Evolutionary conservation across 2,113 vertebrate genomes (phyloP).

Genomic region (Orientallactaga bullata): DNA sequence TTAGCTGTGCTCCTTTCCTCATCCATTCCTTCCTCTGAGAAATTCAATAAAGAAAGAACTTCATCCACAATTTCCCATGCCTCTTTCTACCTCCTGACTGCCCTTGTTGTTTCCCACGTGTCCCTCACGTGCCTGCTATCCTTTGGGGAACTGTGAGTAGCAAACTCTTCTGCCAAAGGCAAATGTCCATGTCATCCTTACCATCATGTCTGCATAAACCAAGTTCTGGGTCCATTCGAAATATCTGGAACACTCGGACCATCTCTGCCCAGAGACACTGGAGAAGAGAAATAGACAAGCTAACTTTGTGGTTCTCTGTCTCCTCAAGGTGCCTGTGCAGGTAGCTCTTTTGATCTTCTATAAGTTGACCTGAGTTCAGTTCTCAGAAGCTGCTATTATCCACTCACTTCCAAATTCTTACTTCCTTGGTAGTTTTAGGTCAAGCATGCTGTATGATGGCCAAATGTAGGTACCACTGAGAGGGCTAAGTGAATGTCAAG

Average conservation of each 20-base stretch:
- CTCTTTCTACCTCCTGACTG: neutral
- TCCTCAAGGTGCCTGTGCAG: neutral
- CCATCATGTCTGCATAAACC: neutral
- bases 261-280: neutral
- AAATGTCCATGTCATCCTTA: neutral
- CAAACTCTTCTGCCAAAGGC: neutral
- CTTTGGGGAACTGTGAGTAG: neutral
- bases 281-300: neutral
- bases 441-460: neutral
- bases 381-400: neutral
- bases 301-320: too few relatives aligned
- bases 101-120: neutral
- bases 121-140: neutral
- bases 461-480: neutral
- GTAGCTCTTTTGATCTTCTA: neutral
- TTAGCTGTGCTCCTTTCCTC: neutral
- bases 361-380: neutral
- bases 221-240: neutral
- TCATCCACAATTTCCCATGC: neutral
- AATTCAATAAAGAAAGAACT: neutral
- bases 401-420: neutral
- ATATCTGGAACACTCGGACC: neutral
- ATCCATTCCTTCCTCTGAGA: neutral
- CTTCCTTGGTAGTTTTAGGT: neutral
- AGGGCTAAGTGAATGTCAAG: neutral